These are phyloP conservation scores for Danio jaintianensis DNA, from an alignment of 2,797 vertebrate species.

Conservation along the genomic window DNA sequence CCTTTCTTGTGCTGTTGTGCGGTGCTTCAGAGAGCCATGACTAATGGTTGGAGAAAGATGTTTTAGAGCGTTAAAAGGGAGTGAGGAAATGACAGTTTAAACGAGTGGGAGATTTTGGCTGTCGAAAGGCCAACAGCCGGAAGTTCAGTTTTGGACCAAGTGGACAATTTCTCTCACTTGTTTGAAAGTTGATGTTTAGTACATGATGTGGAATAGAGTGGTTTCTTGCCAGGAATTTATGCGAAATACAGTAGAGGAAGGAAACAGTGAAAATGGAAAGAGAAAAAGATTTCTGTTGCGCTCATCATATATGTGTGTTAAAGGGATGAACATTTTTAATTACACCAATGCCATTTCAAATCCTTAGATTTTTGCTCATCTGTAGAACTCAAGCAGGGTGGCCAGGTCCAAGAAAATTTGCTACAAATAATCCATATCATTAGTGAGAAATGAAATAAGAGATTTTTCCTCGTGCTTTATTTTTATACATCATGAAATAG, in stretches of 20 bases:
- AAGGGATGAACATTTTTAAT: not conserved
- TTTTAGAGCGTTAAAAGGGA: constrained; percentile 5
- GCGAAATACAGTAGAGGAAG: not conserved
- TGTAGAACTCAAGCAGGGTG: not conserved
- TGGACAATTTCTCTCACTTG: constrained; percentile 34
- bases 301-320: not conserved
- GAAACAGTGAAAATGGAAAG: not conserved
- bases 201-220: constrained; percentile 3
- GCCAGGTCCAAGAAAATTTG: too few species aligned
- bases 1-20: not conserved
- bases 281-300: not conserved
- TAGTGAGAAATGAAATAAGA: too few species aligned
- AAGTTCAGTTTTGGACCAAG: constrained; percentile 20
- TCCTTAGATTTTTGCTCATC: not conserved
- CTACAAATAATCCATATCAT: too few species aligned
- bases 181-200: constrained; percentile 17
- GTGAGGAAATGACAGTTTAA: constrained; percentile 27
- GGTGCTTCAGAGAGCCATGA: constrained; percentile 11
- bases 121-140: constrained; percentile 3
- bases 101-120: constrained; percentile 27
- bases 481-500: not conserved
- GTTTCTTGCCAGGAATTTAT: constrained; percentile 26
- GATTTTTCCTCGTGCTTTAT: too few species aligned
- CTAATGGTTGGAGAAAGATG: constrained; percentile 17
- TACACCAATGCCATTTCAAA: not conserved